Base-by-base conservation (phyloP, 1,140 invertebrate species). In the Aporrectodea caliginosa region DNA sequence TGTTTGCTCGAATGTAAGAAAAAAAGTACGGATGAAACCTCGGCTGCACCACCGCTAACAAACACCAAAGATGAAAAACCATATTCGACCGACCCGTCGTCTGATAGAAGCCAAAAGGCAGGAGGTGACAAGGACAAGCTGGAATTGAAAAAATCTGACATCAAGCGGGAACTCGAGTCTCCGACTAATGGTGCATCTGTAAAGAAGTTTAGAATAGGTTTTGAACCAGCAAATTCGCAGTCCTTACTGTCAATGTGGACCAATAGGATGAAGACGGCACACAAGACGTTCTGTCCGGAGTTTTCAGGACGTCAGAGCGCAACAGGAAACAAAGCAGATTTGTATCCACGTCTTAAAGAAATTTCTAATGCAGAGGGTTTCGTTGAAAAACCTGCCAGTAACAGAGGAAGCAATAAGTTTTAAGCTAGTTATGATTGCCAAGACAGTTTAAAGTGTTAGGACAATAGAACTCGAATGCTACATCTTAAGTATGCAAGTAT, bases 1-100 rank as follows among this genome's bases (percentile, higher is more conserved):
- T 96, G 94, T 87, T 87, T 98, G 12, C 88, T 94, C 35, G 94
- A 97, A 85, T 93, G 93, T 84, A 90, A 93, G 79, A 89, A 88
- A 32, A 34, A 22, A 29, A 43, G 43, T 35, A 22, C 14, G 22
- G 34, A 74, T 31, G 30, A 58, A 6, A 58, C 6, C 22, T 22
- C n/a, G n/a, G n/a, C 43, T 58, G 22, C 43, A 58, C 6, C 6
- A 58, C 43, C 6, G 22, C 43, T 58, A 58, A 22, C 43, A 12
- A 58, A 58, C 6, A 22, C 22, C 43, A 58, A 58, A 58, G 43
- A 58, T 6, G 43, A 58, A 58, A 58, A 58, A 58, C 6, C 22
- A 58, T 58, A 12, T 58, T 6, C 43, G 6, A 12, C 43, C 6
- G 43, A 58, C 43, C 6, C 43, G 22, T 58, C 43, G 22, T 6